phyloP scores from a whole-genome alignment of 2,888 invertebrate genomes.

The Cephus sareptanus region DNA sequence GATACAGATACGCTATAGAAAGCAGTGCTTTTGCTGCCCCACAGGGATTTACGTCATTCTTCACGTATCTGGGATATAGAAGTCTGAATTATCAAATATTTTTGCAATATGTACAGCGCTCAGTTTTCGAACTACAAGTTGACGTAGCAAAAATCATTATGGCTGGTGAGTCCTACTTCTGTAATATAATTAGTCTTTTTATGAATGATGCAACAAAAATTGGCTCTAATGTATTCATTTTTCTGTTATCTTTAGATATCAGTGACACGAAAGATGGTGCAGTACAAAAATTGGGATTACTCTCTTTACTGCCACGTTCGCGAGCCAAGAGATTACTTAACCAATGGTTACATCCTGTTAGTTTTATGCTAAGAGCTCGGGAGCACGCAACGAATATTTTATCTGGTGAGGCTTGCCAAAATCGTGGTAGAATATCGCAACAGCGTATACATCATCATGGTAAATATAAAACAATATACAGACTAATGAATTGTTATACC shows the following conservation, averaged over 20 bases:
- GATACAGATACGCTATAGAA: slow-evolving; percentile 83
- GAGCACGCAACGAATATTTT: slow-evolving; percentile 86
- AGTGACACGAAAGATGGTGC: slow-evolving; percentile 71
- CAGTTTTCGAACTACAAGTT: slow-evolving; percentile 87
- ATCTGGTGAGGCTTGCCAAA: slow-evolving; percentile 72
- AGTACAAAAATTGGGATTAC: slow-evolving; percentile 77
- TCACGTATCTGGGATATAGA: slow-evolving; percentile 86
- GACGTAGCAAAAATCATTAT: slow-evolving; percentile 89
- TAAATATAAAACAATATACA: slow-evolving; percentile 17
- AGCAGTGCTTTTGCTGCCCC: slow-evolving; percentile 85
- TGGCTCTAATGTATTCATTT: slow-evolving; percentile 1
- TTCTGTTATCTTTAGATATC: slow-evolving; percentile 46
- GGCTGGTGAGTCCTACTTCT: slow-evolving; percentile 70
- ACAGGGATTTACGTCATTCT: slow-evolving; percentile 89
- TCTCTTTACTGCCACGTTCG: slow-evolving; percentile 80
- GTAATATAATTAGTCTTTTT: not conserved
- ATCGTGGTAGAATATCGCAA: slow-evolving; percentile 55
- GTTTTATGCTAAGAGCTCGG: slow-evolving; percentile 81
- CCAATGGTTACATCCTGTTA: slow-evolving; percentile 81
- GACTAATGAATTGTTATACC: slow-evolving; percentile 14
- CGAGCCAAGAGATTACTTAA: slow-evolving; percentile 82
- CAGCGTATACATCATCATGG: slow-evolving; percentile 60
- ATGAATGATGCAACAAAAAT: not conserved
- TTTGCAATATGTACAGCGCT: slow-evolving; percentile 84
- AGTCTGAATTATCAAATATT: slow-evolving; percentile 83